A percentile compares a stretch with the other conserved stretches of the same genome.
These are phyloP conservation scores for Nyctibius grandis DNA, from an alignment of 2,797 vertebrate species.

Conservation along the genomic window DNA sequence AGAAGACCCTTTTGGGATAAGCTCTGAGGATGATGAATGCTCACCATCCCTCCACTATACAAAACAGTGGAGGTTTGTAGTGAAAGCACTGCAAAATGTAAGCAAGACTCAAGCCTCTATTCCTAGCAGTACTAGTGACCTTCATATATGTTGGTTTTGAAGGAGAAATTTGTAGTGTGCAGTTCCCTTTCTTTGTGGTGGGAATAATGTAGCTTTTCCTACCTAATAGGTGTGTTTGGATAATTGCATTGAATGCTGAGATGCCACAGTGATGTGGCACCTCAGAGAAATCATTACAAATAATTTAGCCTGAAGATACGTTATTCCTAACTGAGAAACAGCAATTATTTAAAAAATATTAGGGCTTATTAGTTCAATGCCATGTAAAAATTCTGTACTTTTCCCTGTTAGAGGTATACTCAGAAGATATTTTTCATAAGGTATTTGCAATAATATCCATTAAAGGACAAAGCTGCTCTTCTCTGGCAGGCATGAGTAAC, in stretches of 20 bases:
- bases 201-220: neutral
- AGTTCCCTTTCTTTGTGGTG: neutral
- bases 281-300: neutral
- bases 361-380: neutral
- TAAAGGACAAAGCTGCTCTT: neutral
- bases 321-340: neutral
- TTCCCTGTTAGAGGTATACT: neutral
- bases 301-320: neutral
- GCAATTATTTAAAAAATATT: neutral
- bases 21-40: neutral
- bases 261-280: neutral
- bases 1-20: neutral
- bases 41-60: neutral
- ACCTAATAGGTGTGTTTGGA: neutral
- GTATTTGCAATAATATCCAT: neutral
- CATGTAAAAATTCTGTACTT: neutral
- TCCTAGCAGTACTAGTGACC: neutral
- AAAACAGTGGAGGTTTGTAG: neutral
- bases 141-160: neutral
- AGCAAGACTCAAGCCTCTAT: neutral
- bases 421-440: neutral
- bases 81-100: neutral
- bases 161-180: neutral
- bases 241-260: neutral
- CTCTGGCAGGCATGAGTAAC: neutral